A percentile compares a stretch with the other conserved stretches of the same genome.
Evolutionary conservation across 2,113 vertebrate species (phyloP).

Genomic region (Rousettus leschenaultii): DNA sequence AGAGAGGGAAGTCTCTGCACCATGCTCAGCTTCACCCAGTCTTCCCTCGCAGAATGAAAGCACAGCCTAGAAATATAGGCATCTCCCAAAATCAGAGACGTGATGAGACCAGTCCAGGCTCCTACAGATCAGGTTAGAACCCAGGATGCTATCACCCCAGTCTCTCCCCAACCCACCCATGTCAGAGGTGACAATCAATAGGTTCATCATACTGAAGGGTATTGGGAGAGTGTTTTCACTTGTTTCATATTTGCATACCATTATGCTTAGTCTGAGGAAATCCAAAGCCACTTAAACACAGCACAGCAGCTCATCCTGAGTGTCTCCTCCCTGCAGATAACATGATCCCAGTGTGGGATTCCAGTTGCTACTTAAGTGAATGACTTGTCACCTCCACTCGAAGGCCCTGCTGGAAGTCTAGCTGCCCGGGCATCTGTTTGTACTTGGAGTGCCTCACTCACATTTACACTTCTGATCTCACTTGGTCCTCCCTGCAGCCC

Average conservation of each 20-base stretch:
- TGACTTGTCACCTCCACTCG: not conserved
- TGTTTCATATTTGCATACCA: not conserved
- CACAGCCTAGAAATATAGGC: not conserved
- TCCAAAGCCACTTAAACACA: not conserved
- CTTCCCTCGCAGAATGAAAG: not conserved
- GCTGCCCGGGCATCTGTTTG: not conserved
- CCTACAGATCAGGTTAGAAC: not conserved
- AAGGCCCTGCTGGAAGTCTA: not conserved
- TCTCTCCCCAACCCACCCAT: not conserved
- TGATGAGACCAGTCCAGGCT: not conserved
- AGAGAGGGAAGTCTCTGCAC: not conserved
- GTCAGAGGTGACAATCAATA: not conserved
- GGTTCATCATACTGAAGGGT: not conserved
- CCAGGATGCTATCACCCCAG: not conserved
- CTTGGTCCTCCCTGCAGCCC: not conserved
- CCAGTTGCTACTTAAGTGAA: rapidly evolving
- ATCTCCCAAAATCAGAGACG: not conserved
- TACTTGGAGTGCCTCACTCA: not conserved
- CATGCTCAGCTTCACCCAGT: not conserved
- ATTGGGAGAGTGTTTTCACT: not conserved
- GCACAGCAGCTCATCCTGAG: not conserved
- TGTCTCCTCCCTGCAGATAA: not conserved
- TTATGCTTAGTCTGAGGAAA: not conserved
- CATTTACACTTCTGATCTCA: too few species aligned
- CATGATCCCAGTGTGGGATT: rapidly evolving